Evolutionary conservation across 2,113 vertebrate genomes (phyloP).

Genomic region (Copsychus sechellarum): DNA sequence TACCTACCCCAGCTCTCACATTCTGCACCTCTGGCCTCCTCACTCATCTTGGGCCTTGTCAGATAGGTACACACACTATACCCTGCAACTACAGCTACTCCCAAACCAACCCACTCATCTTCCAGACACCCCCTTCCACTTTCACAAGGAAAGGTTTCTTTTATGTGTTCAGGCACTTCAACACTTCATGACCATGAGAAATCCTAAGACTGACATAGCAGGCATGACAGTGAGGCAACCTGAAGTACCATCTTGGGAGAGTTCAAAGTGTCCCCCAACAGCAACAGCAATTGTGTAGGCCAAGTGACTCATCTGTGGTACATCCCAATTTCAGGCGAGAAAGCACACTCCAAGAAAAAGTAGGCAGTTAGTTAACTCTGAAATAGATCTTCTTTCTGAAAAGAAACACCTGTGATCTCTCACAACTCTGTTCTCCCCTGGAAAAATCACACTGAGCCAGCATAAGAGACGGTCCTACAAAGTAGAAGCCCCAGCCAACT

Average conservation of each 20-base stretch:
- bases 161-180: neutral
- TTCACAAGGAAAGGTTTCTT: neutral
- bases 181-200: neutral
- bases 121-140: neutral
- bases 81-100: neutral
- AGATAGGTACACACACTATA: neutral
- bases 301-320: neutral
- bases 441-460: neutral
- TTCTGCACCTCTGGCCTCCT: neutral
- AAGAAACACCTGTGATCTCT: neutral
- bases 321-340: neutral
- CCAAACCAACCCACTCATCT: neutral
- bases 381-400: neutral
- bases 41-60: neutral
- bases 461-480: neutral
- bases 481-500: neutral
- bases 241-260: neutral
- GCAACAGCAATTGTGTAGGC: fast-evolving
- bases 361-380: neutral
- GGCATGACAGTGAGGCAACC: neutral
- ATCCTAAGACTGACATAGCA: neutral
- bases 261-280: neutral
- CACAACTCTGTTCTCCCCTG: neutral
- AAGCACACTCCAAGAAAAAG: neutral
- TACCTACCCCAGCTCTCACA: neutral